Evolutionary conservation across 2,888 invertebrate genomes (phyloP).

Genomic region (Ichneumoninae sp.): DNA sequence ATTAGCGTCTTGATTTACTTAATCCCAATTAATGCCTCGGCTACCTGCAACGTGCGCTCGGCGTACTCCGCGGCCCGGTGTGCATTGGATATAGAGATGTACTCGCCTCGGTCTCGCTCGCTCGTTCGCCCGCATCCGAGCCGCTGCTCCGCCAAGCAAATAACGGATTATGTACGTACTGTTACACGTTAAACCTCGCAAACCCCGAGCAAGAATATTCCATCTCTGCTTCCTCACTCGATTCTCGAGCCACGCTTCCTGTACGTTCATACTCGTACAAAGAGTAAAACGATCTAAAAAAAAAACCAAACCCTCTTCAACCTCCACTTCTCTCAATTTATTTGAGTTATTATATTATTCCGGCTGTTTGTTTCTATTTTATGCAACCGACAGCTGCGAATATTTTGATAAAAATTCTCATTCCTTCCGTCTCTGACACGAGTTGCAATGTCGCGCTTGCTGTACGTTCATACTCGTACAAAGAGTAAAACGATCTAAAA

Average conservation of each 20-base stretch:
- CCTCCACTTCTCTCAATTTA: slow-evolving; percentile 3
- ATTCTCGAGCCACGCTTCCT: slow-evolving; percentile 27
- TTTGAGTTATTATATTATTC: slow-evolving; percentile 42
- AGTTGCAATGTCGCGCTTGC: neutral
- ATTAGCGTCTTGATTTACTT: slow-evolving; percentile 85
- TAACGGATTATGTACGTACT: slow-evolving; percentile 82
- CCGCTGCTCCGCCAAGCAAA: slow-evolving; percentile 79
- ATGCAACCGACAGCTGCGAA: slow-evolving; percentile 5
- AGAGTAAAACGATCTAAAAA: slow-evolving; percentile 1
- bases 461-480: slow-evolving; percentile 19
- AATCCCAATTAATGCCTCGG: slow-evolving; percentile 84
- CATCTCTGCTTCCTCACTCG: slow-evolving; percentile 34
- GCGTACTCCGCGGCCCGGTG: slow-evolving; percentile 24
- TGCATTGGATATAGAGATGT: slow-evolving; percentile 59
- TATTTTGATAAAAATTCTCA: neutral
- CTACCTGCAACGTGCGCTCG: slow-evolving; percentile 72
- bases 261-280: slow-evolving; percentile 15
- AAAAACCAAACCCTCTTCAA: neutral
- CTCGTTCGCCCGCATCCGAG: slow-evolving; percentile 67
- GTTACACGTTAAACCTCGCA: slow-evolving; percentile 75
- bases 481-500: neutral
- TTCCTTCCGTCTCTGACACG: neutral
- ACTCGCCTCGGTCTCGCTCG: slow-evolving; percentile 44
- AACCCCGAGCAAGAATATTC: slow-evolving; percentile 59
- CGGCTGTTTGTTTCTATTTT: slow-evolving; percentile 16